A percentile compares a stretch with the other conserved stretches of the same genome.
These are phyloP conservation scores for Caenorhabditis panamensis DNA, from an alignment of 2,888 invertebrate species.

Conservation along the genomic window DNA sequence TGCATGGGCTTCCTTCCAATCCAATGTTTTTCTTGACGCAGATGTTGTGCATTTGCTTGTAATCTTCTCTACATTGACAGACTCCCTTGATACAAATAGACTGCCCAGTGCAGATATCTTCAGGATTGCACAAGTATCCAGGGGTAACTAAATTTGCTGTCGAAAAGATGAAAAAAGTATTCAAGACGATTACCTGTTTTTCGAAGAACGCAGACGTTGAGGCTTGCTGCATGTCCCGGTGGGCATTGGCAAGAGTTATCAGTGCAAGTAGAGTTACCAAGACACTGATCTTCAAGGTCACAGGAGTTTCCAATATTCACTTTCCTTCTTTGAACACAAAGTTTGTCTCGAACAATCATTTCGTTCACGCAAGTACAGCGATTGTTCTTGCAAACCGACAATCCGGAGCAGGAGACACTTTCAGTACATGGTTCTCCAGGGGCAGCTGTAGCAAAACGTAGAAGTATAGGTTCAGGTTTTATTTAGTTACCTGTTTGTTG, in stretches of 20 bases:
- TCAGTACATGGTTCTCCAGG: slow-evolving; percentile 69
- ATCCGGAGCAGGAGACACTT: slow-evolving; percentile 68
- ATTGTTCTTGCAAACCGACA: slow-evolving; percentile 75
- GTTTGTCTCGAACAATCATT: slow-evolving; percentile 53
- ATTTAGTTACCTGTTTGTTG: slow-evolving; percentile 54
- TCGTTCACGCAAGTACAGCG: slow-evolving; percentile 67
- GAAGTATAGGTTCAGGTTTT: background rate
- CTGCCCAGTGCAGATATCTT: slow-evolving; percentile 72
- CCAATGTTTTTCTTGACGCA: slow-evolving; percentile 56
- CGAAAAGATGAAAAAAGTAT: slow-evolving; percentile 16
- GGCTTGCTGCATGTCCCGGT: slow-evolving; percentile 45
- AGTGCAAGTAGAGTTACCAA: slow-evolving; percentile 74
- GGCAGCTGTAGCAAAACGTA: slow-evolving; percentile 48
- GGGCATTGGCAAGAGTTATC: slow-evolving; percentile 70
- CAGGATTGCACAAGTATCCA: slow-evolving; percentile 65
- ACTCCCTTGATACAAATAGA: slow-evolving; percentile 77
- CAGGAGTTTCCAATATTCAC: slow-evolving; percentile 76
- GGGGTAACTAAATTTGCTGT: slow-evolving; percentile 63
- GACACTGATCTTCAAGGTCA: slow-evolving; percentile 74
- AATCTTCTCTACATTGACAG: slow-evolving; percentile 71
- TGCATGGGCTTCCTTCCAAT: slow-evolving; percentile 54
- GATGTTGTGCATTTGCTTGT: slow-evolving; percentile 54
- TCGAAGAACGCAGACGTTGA: slow-evolving; percentile 47
- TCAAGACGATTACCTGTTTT: slow-evolving; percentile 47
- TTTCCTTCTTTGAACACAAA: slow-evolving; percentile 57